phyloP scores from a whole-genome alignment of 2,888 invertebrate species.

The Crocallis elinguaria region DNA sequence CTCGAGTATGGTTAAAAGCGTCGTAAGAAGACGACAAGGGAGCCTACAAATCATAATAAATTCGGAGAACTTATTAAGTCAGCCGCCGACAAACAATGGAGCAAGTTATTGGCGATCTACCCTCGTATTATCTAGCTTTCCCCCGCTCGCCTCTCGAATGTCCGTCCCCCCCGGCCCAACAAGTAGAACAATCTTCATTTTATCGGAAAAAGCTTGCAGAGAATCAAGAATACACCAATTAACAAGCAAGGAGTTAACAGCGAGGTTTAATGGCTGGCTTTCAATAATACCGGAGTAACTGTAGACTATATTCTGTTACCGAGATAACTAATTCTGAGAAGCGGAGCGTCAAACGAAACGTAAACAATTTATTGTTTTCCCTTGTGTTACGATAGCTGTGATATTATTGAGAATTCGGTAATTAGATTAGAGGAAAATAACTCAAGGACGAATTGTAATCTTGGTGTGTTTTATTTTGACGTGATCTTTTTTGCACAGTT shows the following conservation, averaged over 20 bases:
- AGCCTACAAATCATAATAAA: slow-evolving; percentile 82
- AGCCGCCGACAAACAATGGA: slow-evolving; percentile 82
- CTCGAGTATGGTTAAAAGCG: slow-evolving; percentile 65
- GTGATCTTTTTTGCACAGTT: too few species aligned
- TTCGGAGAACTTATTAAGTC: slow-evolving; percentile 82
- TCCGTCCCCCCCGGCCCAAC: slow-evolving; percentile 58
- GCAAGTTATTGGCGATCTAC: slow-evolving; percentile 79
- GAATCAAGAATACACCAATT: slow-evolving; percentile 77
- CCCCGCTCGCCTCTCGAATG: slow-evolving; percentile 45
- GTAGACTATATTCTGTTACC: slow-evolving; percentile 36
- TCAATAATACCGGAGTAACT: slow-evolving; percentile 41
- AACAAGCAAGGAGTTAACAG: slow-evolving; percentile 66
- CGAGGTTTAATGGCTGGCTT: slow-evolving; percentile 48
- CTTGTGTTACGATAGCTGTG: slow-evolving; percentile 6
- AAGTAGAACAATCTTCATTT: slow-evolving; percentile 75
- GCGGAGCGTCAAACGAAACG: slow-evolving; percentile 18
- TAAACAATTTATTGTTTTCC: slow-evolving; percentile 19
- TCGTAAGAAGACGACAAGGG: slow-evolving; percentile 77
- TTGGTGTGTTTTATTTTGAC: neutral
- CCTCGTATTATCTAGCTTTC: slow-evolving; percentile 74
- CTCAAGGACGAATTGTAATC: too few species aligned
- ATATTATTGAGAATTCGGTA: slow-evolving; percentile 6
- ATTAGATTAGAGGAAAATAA: slow-evolving; percentile 5
- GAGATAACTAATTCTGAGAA: slow-evolving; percentile 24
- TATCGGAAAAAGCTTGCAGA: slow-evolving; percentile 76